phyloP scores from a whole-genome alignment of 1,140 invertebrate species.

The Drosophila kanapiae region DNA sequence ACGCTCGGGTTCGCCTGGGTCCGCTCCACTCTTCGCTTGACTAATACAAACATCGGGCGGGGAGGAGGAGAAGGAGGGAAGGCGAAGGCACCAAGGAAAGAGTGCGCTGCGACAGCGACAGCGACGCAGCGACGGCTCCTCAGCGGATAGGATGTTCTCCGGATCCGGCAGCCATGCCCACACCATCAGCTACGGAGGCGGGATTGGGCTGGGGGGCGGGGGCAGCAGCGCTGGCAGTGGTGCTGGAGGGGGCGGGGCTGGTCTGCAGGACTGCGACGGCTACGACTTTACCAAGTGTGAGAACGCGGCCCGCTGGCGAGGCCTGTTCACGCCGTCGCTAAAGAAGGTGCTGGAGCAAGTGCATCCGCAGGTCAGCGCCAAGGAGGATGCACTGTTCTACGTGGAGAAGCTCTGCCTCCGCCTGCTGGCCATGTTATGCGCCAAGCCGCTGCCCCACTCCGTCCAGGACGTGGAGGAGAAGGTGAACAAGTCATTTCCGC shows the following conservation, averaged over 20 bases:
- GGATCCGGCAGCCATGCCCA: conserved; percentile 42
- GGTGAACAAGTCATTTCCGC: conserved; percentile 95
- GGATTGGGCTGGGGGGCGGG: conserved; percentile 30
- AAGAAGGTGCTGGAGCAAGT: conserved; percentile 95
- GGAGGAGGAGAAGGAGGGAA: conserved; percentile 31
- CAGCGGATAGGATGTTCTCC: conserved; percentile 46
- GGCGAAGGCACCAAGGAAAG: conserved; percentile 28
- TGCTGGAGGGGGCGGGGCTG: conserved; percentile 35
- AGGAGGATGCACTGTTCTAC: conserved; percentile 96
- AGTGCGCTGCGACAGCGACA: conserved; percentile 13
- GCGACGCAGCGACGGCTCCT: conserved; percentile 16
- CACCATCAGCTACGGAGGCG: conserved; percentile 44
- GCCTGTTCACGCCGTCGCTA: conserved; percentile 92
- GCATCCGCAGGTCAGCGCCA: conserved; percentile 93
- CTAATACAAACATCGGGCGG: conserved; percentile 43
- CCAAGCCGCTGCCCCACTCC: conserved; percentile 92
- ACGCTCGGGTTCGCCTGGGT: conserved; percentile 37
- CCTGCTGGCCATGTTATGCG: conserved; percentile 94
- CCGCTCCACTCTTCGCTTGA: conserved; percentile 27
- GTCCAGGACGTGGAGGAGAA: conserved; percentile 96
- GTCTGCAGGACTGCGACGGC: conserved; percentile 85
- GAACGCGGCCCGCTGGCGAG: conserved; percentile 95
- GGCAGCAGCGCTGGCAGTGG: conserved; percentile 29
- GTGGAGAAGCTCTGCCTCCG: conserved; percentile 96
- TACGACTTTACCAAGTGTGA: conserved; percentile 96